Evolutionary conservation across 2,797 vertebrate genomes (phyloP).

Genomic region (Buceros bicornis): DNA sequence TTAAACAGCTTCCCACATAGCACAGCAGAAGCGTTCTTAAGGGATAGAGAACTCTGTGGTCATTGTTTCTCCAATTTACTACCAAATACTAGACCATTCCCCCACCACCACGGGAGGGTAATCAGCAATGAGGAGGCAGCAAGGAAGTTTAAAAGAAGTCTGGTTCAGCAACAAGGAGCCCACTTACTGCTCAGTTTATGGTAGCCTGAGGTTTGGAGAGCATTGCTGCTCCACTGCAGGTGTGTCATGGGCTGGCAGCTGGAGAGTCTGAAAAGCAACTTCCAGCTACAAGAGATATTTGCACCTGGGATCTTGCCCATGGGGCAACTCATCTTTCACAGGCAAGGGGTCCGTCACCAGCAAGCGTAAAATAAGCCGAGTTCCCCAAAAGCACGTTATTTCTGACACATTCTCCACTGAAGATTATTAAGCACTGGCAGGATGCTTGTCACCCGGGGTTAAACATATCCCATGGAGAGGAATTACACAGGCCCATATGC

Average conservation of each 20-base stretch:
- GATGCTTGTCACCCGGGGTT: conserved; percentile 23
- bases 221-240: background rate
- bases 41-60: background rate
- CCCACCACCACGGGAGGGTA: background rate
- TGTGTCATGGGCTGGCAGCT: background rate
- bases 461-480: background rate
- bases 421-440: conserved; percentile 1
- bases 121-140: background rate
- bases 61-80: background rate
- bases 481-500: conserved; percentile 38
- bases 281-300: background rate
- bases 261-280: background rate
- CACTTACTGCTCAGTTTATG: background rate
- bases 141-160: background rate
- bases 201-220: background rate
- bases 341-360: background rate
- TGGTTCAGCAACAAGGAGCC: background rate
- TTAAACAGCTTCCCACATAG: background rate
- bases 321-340: background rate
- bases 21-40: background rate
- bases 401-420: background rate
- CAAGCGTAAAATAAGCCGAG: background rate
- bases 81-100: background rate
- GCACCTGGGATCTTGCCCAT: background rate
- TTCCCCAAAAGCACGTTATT: background rate